Evolutionary conservation across 2,113 vertebrate species (phyloP).

Genomic region (Boleophthalmus pectinirostris): DNA sequence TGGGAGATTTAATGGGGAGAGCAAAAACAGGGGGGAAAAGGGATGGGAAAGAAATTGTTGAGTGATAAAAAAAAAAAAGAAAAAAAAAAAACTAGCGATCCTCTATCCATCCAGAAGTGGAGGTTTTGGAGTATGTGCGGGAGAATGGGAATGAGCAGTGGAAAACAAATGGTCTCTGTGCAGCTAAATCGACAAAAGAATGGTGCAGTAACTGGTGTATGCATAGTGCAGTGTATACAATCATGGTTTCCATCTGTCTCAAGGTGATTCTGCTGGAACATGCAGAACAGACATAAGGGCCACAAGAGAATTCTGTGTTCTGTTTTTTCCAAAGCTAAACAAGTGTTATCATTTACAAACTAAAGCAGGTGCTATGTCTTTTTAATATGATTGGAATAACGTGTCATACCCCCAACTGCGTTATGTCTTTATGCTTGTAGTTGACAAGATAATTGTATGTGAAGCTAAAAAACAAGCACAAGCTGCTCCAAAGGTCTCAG

Average conservation of each 20-base stretch:
- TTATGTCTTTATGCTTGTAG: too few relatives aligned
- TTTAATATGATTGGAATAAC: too few relatives aligned
- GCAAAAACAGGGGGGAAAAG: constrained; percentile 7
- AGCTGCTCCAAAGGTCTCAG: too few relatives aligned
- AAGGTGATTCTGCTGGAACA: background rate
- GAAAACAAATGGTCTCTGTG: constrained; percentile 19
- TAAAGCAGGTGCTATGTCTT: background rate
- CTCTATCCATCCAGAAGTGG: background rate
- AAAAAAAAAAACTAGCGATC: constrained; percentile 3
- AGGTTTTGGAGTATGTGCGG: background rate
- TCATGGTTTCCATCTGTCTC: constrained; percentile 21
- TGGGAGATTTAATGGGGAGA: constrained; percentile 28
- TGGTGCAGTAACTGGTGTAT: background rate
- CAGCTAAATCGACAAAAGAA: background rate
- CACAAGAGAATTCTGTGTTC: background rate
- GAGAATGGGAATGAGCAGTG: background rate
- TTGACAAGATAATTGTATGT: too few relatives aligned
- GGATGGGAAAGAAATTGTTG: constrained; percentile 24
- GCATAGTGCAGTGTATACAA: background rate
- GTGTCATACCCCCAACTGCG: too few relatives aligned
- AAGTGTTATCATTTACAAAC: background rate
- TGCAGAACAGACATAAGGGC: background rate
- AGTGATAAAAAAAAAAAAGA: background rate
- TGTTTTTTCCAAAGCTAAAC: background rate
- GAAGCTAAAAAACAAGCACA: too few relatives aligned